Base-by-base conservation (phyloP, 2,888 invertebrate genomes). In the Cheilosia grossa region DNA sequence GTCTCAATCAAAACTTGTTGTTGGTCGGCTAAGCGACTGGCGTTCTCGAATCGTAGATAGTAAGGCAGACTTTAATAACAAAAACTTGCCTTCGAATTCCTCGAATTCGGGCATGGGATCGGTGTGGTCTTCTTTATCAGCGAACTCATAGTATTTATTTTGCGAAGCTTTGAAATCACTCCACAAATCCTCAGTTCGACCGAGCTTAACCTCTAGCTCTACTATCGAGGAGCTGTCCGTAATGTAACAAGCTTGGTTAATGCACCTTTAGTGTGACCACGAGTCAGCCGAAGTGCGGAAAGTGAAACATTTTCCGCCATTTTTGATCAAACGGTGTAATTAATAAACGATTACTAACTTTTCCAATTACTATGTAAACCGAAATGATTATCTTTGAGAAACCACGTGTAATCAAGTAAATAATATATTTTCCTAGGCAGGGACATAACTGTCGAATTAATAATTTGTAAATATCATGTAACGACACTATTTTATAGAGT, bases 181-280 rank as follows among this genome's bases (percentile, higher is more conserved):
- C 56, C 56, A 56, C 37, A 56, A 37, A 19, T 56, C 33, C 10
- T 56, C 56, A 10, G 37, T 37, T 56, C 56, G 33, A 37, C 1
- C 37, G 4, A 56, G 2, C 1, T 56, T 56, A 19, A 56, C 33
- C 10, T 56, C 56, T 4, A 54, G 30, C 10, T 56, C 30, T 9
- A n/a, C 54, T 17, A 54, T 6, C 7, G 54, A 30, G 17, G 33
- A 33, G 1, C 7, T 30, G 7, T 30, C 30, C 15, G 27, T 54
- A 15, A 54, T 54, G 30, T 54, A 1, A 2, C 2, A 0, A 30
- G 17, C 17, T 56, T 56, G 9, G 56, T 37, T 17, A 56, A 13
- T 1, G 54, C 30, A 9, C 30, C 54, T 33, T 54, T 30, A 4
- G n/a, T 15, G 10, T 30, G 54, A 15, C 54, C 54, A n/a, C 54